Conservation (phyloP, 1,140 invertebrate genomes). For the Antheraea pernyi region DNA sequence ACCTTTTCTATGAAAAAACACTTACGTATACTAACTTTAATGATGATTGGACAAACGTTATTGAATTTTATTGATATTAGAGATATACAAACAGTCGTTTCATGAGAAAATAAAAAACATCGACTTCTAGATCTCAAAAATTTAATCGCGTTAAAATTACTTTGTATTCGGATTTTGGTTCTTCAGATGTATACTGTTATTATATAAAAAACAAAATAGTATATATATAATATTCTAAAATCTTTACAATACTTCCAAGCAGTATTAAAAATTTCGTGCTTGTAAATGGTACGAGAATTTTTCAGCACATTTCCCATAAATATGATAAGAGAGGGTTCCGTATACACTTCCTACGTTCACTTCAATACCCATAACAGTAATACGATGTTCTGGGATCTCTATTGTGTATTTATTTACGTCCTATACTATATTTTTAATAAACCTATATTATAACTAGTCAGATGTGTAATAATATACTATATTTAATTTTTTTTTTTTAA, state of each 20-base stretch:
- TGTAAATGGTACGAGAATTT: constrained; percentile 26
- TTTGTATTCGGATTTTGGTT: no score
- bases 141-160: no score
- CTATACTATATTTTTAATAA: neutral
- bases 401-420: neutral
- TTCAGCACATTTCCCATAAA: constrained; percentile 34
- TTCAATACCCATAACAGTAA: constrained; percentile 20
- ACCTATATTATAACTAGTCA: neutral
- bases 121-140: no score
- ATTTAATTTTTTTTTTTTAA: neutral
- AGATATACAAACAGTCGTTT: no score
- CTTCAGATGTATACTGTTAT: no score
- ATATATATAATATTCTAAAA: neutral
- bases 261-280: constrained; percentile 15
- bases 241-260: constrained; percentile 12
- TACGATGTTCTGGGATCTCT: constrained; percentile 3
- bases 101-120: no score
- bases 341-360: constrained; percentile 12
- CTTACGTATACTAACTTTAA: no score
- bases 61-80: no score
- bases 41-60: no score
- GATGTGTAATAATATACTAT: neutral
- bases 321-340: constrained; percentile 25
- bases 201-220: no score
- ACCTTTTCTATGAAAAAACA: no score